Conservation (phyloP, 2,888 invertebrate species). For the Tipula vernalis region DNA sequence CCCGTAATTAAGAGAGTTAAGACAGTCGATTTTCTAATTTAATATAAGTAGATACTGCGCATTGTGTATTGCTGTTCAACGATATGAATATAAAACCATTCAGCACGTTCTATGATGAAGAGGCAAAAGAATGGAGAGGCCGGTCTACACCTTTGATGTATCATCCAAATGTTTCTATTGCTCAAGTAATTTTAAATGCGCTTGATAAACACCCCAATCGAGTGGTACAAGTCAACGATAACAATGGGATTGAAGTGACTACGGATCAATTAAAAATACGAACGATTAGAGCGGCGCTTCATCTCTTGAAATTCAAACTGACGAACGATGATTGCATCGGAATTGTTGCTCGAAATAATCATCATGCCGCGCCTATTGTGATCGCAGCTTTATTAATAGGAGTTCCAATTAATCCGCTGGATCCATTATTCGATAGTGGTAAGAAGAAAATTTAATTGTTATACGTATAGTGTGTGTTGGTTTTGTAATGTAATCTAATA, state of each 20-base stretch:
- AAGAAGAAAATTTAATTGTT: neutral
- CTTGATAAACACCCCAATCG: neutral
- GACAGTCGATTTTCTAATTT: too few species aligned
- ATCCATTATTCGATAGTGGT: neutral
- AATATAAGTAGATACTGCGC: too few species aligned
- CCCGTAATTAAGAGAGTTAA: too few species aligned
- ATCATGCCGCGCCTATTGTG: neutral
- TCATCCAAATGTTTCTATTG: neutral
- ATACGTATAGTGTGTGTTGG: neutral
- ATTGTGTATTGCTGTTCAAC: neutral
- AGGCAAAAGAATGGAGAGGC: neutral
- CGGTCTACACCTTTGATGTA: neutral
- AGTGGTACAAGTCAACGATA: neutral
- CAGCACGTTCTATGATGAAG: neutral
- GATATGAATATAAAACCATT: neutral
- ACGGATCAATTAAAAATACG: neutral
- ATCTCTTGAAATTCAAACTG: neutral
- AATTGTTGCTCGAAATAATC: neutral
- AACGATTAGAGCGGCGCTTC: neutral
- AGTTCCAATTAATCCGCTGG: conserved; percentile 9
- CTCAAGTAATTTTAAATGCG: neutral
- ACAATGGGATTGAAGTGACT: neutral
- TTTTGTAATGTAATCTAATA: neutral
- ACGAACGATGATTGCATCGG: conserved; percentile 8
- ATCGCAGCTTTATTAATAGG: neutral